Evolutionary conservation across 2,797 vertebrate species (phyloP).

Genomic region (Anabas testudineus): DNA sequence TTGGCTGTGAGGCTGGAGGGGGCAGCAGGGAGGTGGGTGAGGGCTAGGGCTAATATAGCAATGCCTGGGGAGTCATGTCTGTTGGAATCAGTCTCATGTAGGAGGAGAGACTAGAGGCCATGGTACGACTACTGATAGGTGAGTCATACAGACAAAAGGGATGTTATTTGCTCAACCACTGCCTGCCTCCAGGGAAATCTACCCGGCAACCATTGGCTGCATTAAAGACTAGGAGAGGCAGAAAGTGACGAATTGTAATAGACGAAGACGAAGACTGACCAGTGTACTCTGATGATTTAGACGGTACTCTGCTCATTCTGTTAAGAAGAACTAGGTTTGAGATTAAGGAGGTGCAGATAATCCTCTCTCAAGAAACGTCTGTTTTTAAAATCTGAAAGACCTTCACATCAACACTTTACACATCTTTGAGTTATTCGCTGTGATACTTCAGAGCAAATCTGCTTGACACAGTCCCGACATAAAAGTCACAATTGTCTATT

Average conservation of each 20-base stretch:
- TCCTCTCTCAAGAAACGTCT: not conserved
- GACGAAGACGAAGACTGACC: constrained; percentile 40
- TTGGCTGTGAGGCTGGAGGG: constrained; percentile 32
- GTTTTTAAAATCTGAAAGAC: not conserved
- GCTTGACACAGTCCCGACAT: not conserved
- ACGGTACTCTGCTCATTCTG: not conserved
- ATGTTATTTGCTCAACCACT: constrained; percentile 59
- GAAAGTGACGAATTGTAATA: constrained; percentile 34
- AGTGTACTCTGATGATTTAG: not conserved
- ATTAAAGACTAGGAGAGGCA: constrained; percentile 19
- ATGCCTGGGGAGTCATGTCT: constrained; percentile 67
- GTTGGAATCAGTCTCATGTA: constrained; percentile 72
- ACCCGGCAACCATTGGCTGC: constrained; percentile 49
- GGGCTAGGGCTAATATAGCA: constrained; percentile 50
- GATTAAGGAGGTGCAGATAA: not conserved
- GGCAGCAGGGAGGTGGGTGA: constrained; percentile 17
- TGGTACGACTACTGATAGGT: constrained; percentile 53
- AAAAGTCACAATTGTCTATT: not conserved
- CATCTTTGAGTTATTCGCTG: not conserved
- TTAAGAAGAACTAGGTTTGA: not conserved
- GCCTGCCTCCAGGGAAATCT: constrained; percentile 59
- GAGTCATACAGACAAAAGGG: constrained; percentile 67
- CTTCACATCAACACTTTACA: not conserved
- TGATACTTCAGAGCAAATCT: not conserved
- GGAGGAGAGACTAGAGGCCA: constrained; percentile 58